These are phyloP conservation scores for Napeogenes sylphis DNA, from an alignment of 2,888 invertebrate species.

Conservation along the genomic window DNA sequence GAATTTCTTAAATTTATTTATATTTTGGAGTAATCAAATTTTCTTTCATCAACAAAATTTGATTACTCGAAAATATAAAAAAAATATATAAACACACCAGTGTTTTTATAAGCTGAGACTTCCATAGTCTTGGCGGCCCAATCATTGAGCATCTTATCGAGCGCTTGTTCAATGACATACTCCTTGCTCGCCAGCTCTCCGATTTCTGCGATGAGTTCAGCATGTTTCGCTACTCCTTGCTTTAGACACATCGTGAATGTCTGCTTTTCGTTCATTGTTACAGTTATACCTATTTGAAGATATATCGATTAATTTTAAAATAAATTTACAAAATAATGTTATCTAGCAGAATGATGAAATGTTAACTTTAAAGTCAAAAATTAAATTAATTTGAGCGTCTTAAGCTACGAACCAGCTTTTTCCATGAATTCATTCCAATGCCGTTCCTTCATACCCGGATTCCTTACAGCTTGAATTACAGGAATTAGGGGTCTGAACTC, in stretches of 20 bases:
- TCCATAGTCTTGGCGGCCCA: constrained; percentile 84
- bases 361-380: neutral
- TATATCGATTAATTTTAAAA: neutral
- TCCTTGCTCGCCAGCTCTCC: constrained; percentile 88
- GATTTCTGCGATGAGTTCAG: constrained; percentile 81
- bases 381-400: constrained; percentile 32
- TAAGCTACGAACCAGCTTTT: constrained; percentile 75
- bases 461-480: constrained; percentile 86
- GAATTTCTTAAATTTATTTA: too few species aligned
- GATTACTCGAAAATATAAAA: too few species aligned
- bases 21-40: too few species aligned
- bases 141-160: constrained; percentile 85
- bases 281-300: constrained; percentile 73
- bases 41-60: too few species aligned
- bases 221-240: constrained; percentile 82
- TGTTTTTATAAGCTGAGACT: constrained; percentile 81
- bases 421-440: constrained; percentile 87
- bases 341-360: neutral
- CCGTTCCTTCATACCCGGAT: constrained; percentile 89
- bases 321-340: neutral
- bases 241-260: constrained; percentile 87
- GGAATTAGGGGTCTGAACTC: constrained; percentile 85
- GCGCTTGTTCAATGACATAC: constrained; percentile 83
- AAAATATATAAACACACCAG: constrained; percentile 64
- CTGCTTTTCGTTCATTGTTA: constrained; percentile 81